phyloP scores from a whole-genome alignment of 2,797 vertebrate genomes.

The Poeciliopsis presidionis region DNA sequence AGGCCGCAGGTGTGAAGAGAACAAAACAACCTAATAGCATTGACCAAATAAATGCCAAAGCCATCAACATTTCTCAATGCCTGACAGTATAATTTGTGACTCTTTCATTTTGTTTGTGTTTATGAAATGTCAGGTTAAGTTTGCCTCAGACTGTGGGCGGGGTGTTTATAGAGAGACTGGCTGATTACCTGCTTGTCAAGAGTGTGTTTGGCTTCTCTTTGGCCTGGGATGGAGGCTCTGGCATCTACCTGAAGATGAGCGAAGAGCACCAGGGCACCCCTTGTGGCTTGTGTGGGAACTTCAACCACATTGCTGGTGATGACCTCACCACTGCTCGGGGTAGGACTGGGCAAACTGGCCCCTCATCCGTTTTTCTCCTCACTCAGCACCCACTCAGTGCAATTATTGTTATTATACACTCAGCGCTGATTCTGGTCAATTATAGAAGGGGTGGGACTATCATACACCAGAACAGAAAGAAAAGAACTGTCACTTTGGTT shows the following conservation, averaged over 20 bases:
- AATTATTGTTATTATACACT: conserved; percentile 74
- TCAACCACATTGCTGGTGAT: conserved; percentile 91
- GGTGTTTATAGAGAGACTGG: conserved; percentile 92
- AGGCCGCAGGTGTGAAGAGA: conserved; percentile 83
- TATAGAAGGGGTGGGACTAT: conserved; percentile 56
- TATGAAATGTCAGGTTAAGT: conserved; percentile 79
- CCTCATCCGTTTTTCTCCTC: conserved; percentile 66
- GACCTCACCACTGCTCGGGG: conserved; percentile 89
- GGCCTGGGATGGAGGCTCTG: conserved; percentile 97
- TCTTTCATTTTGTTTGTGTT: conserved; percentile 16
- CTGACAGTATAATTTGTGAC: conserved; percentile 3
- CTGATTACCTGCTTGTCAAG: conserved; percentile 97
- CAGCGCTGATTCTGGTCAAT: conserved; percentile 61
- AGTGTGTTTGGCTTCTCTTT: conserved; percentile 97
- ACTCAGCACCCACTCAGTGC: conserved; percentile 71
- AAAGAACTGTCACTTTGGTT: conserved; percentile 49
- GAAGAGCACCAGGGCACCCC: conserved; percentile 91
- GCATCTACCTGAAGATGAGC: conserved; percentile 94
- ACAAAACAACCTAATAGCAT: neutral
- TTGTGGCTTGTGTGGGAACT: conserved; percentile 96
- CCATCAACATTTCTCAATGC: conserved; percentile 4
- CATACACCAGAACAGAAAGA: conserved; percentile 36
- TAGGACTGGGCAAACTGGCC: conserved; percentile 77
- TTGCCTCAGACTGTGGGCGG: conserved; percentile 91
- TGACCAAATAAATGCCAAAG: neutral